Evolutionary conservation across 1,140 invertebrate species (phyloP), one percentile per base, ranked within the genome.

Genomic region (Drosophila eugracilis): DNA sequence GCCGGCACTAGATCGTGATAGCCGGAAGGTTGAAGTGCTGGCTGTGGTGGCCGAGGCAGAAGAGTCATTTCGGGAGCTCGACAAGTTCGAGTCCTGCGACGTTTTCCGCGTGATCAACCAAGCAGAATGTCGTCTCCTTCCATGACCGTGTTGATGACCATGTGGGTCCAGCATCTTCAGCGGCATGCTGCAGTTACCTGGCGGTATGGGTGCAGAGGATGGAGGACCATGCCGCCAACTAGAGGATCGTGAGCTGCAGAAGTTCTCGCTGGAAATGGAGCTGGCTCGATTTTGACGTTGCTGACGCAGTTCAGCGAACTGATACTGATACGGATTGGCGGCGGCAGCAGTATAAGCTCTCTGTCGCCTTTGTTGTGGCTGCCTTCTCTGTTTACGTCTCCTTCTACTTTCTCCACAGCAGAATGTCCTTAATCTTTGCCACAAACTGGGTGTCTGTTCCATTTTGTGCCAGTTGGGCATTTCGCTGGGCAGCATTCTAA

Each of bases 81-180:
- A 97, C 47, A 97, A 91, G 91, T 97, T 97, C 0, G 96, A 97
- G 84, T 98, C 97, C 90, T 97, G 97, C 1, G 96, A 97, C 0
- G 97, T 96, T 92, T 98, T 98, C 15, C 97, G 92, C 0, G 96
- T 96, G 4, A 97, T 96, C 17, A 97, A 92, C 97, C 97, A 97
- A 0, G 96, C 97, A 0, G 96, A 96, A 3, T 96, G 94, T 53
- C 96, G 92, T 21, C 96, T 92, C 77, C 96, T 95, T 1, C 81
- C 83, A 10, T 89, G 78, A 0, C 95, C 37, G 17, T 80, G 81
- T 4, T 41, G 32, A 19, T 84, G 83, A 0, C 75, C 74, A 21
- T 78, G 73, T 0, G 96, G 95, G 76, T 96, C 95, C 10, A 96
- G 90, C 22, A 96, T 78, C 62, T 95, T 93, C 37, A 96, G 91